Evolutionary conservation across 2,113 vertebrate genomes (phyloP).

Genomic region (Siphamia tubifer): DNA sequence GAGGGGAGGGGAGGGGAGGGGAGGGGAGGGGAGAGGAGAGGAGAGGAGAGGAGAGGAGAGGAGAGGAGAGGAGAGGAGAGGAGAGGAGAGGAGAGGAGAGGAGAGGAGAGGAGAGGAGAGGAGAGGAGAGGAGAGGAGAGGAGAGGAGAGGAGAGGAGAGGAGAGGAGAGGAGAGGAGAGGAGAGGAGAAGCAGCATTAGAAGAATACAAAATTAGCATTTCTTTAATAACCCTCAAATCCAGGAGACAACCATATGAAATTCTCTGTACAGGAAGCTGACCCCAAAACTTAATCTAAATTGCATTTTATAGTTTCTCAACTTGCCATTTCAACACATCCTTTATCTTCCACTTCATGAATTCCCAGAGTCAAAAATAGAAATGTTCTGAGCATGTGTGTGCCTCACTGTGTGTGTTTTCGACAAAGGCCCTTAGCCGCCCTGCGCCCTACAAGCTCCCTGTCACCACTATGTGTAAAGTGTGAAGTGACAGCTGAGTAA

Average conservation of each 20-base stretch:
- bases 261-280: constrained; percentile 32
- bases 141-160: background rate
- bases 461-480: constrained; percentile 74
- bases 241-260: constrained; percentile 28
- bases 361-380: constrained; percentile 66
- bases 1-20: background rate
- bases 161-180: background rate
- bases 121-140: background rate
- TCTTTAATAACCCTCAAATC: constrained; percentile 35
- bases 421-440: constrained; percentile 60
- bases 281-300: constrained; percentile 59
- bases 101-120: background rate
- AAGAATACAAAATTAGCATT: constrained; percentile 44
- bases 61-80: background rate
- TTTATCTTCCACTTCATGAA: constrained; percentile 65
- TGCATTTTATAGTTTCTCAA: constrained; percentile 47
- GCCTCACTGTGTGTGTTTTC: constrained; percentile 37
- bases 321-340: constrained; percentile 42
- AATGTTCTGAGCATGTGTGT: constrained; percentile 61
- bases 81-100: background rate
- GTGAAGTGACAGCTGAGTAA: constrained; percentile 79
- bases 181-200: constrained; percentile 1
- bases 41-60: too few species aligned
- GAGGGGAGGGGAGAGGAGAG: background rate
- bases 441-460: constrained; percentile 55